phyloP scores from a whole-genome alignment of 2,797 vertebrate species.

The Clarias laeviceps region DNA sequence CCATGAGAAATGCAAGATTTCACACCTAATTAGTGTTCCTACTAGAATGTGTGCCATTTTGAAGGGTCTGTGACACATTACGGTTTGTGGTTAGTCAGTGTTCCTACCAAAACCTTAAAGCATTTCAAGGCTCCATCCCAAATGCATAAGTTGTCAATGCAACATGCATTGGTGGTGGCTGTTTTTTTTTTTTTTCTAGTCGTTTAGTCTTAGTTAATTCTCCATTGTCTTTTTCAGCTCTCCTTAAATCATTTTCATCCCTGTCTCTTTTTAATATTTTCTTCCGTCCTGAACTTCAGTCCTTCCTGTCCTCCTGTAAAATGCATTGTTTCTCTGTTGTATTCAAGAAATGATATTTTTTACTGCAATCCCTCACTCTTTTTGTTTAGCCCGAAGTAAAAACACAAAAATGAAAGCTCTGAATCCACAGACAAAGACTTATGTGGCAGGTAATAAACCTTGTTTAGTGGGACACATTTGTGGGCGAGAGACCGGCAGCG shows the following conservation, averaged over 20 bases:
- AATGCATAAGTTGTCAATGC: neutral
- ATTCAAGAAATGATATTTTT: neutral
- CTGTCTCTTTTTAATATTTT: neutral
- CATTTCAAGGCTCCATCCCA: neutral
- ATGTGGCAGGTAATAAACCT: slow-evolving; percentile 3
- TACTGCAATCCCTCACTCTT: neutral
- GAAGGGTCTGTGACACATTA: neutral
- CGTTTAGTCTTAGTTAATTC: neutral
- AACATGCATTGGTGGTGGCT: neutral
- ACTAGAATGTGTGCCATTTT: neutral
- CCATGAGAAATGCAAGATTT: neutral
- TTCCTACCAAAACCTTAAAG: neutral
- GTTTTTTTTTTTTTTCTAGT: neutral
- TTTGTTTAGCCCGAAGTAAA: slow-evolving; percentile 14
- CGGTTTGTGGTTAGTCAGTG: neutral
- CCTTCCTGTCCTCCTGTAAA: neutral
- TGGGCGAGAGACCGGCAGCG: slow-evolving; percentile 4
- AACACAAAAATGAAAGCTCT: neutral
- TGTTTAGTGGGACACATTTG: slow-evolving; percentile 11
- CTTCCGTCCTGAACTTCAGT: neutral
- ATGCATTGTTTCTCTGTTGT: neutral
- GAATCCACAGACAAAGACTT: neutral
- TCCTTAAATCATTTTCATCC: neutral
- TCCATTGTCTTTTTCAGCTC: neutral
- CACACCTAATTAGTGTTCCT: neutral